Percentiles rank a stretch among this genome's conserved stretches.
Evolutionary conservation across 2,888 invertebrate species (phyloP).

Genomic region (Exocentrus adspersus): DNA sequence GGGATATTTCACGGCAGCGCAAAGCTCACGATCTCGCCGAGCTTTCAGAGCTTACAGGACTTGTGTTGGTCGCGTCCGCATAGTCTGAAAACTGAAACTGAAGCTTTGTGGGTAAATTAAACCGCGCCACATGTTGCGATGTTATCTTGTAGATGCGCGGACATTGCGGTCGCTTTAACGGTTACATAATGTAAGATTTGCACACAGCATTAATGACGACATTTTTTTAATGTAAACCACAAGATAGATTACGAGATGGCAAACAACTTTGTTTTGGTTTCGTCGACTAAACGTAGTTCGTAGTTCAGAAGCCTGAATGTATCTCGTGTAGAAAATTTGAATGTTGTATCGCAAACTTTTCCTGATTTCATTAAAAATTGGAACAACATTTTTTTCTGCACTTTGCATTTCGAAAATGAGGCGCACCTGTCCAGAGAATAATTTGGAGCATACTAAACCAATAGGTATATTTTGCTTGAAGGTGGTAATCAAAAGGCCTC

Average conservation of each 20-base stretch:
- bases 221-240: neutral
- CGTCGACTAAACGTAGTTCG: too few species aligned
- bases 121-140: constrained; percentile 34
- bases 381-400: too few species aligned
- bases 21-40: constrained; percentile 4
- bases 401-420: too few species aligned
- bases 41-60: neutral
- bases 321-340: too few species aligned
- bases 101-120: constrained; percentile 20
- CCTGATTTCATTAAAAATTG: too few species aligned
- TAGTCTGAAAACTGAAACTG: constrained; percentile 29
- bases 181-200: constrained; percentile 20
- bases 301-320: too few species aligned
- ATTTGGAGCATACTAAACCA: too few species aligned
- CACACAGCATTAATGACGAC: constrained; percentile 14
- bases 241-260: too few species aligned
- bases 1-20: neutral
- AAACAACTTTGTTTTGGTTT: neutral
- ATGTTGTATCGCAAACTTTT: too few species aligned
- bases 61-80: constrained; percentile 20
- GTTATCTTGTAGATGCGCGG: constrained; percentile 19
- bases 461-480: too few species aligned
- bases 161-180: constrained; percentile 4
- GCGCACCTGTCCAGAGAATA: too few species aligned
- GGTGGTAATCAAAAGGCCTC: too few species aligned